Conservation (phyloP, 2,797 vertebrate genomes). For the Forpus xanthops region DNA sequence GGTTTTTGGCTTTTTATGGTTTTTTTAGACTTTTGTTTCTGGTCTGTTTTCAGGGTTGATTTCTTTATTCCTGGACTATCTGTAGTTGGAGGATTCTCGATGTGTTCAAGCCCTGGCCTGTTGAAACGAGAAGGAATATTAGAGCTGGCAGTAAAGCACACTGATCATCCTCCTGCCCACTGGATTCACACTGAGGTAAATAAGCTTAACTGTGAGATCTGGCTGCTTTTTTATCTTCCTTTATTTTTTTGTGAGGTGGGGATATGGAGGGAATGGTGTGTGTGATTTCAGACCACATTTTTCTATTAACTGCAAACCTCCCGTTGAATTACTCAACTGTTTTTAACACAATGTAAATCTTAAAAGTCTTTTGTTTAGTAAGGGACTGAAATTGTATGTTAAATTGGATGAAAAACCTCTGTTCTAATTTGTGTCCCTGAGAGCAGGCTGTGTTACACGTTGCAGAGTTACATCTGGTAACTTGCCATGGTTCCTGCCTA, state of each 20-base stretch:
- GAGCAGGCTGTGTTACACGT: background rate
- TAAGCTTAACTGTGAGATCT: background rate
- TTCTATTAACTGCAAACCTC: background rate
- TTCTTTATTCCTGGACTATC: conserved; percentile 91
- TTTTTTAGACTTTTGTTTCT: background rate
- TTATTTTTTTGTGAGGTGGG: background rate
- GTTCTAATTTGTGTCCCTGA: background rate
- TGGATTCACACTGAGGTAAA: conserved; percentile 91
- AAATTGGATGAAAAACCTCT: background rate
- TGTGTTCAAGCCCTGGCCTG: conserved; percentile 91
- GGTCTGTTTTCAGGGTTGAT: conserved; percentile 84
- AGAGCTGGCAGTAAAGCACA: conserved; percentile 90
- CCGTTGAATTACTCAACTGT: background rate
- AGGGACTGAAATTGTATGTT: background rate
- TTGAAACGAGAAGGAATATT: conserved; percentile 84
- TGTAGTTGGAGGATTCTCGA: conserved; percentile 92
- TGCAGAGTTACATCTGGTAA: background rate
- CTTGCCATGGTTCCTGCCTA: background rate
- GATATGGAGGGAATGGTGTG: background rate
- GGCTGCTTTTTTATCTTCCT: too few relatives aligned
- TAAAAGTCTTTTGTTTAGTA: background rate
- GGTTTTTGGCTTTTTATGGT: background rate
- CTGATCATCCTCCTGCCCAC: conserved; percentile 88
- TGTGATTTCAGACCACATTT: background rate
- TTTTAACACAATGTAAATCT: background rate